A percentile compares a stretch with the other conserved stretches of the same genome.
Conservation (phyloP, 2,797 vertebrate genomes). For the Chaetodon trifasciatus region DNA sequence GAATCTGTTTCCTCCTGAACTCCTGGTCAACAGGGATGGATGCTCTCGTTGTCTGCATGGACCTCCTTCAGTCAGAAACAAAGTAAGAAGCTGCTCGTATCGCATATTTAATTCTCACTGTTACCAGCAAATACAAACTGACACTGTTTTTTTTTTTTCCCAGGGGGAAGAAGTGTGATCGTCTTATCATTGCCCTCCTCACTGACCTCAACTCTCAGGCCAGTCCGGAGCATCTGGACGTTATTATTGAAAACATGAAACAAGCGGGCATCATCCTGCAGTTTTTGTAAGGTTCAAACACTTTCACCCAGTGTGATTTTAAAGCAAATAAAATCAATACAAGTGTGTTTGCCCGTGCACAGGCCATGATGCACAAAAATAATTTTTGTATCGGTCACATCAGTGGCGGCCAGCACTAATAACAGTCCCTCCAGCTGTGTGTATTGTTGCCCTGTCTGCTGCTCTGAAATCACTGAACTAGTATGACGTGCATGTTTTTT, state of each 20-base stretch:
- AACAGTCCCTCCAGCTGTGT: neutral
- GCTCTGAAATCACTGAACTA: neutral
- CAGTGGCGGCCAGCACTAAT: neutral
- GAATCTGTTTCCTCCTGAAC: constrained; percentile 58
- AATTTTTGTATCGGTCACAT: neutral
- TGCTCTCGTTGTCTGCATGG: constrained; percentile 96
- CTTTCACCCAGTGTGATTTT: neutral
- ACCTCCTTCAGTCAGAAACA: constrained; percentile 91
- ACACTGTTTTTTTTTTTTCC: constrained; percentile 53
- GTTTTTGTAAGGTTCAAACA: constrained; percentile 91
- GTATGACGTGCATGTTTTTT: too few relatives aligned
- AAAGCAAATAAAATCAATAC: neutral
- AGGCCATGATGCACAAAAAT: neutral
- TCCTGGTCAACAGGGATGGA: constrained; percentile 89
- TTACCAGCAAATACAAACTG: constrained; percentile 2
- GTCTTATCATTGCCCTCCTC: constrained; percentile 91
- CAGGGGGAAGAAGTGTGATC: constrained; percentile 93
- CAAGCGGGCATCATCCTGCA: constrained; percentile 90
- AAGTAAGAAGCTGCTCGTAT: constrained; percentile 85
- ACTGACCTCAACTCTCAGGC: constrained; percentile 90
- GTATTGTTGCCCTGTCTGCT: neutral
- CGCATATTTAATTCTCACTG: neutral
- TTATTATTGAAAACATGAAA: constrained; percentile 91
- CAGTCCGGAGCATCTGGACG: constrained; percentile 90
- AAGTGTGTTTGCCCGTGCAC: neutral